phyloP scores from a whole-genome alignment of 2,797 vertebrate genomes.

The Smutsia temminckii region DNA sequence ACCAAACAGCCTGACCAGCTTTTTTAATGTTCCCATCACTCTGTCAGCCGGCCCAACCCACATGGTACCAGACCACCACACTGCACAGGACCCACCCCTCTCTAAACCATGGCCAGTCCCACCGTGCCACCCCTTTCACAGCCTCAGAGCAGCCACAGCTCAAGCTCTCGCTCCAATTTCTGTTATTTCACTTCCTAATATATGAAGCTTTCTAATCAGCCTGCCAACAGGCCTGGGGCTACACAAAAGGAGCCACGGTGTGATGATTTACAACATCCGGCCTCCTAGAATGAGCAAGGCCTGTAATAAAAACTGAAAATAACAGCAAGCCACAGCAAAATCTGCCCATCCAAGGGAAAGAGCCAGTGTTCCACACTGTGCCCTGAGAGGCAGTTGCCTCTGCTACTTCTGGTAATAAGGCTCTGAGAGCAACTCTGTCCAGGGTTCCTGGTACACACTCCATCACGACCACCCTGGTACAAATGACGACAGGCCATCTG shows the following conservation, averaged over 20 bases:
- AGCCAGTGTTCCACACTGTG: accelerated
- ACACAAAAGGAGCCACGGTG: not conserved
- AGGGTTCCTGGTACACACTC: not conserved
- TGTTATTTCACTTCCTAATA: not conserved
- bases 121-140: accelerated
- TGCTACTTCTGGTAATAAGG: not conserved
- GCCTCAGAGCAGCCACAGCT: not conserved
- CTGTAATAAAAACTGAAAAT: not conserved
- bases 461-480: not conserved
- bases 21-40: not conserved
- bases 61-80: too few relatives aligned
- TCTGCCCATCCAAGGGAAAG: not conserved
- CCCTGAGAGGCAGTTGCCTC: not conserved
- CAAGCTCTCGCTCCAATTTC: not conserved
- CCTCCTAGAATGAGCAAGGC: not conserved
- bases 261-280: slow-evolving; percentile 9
- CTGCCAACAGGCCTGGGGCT: slow-evolving; percentile 8
- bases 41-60: not conserved
- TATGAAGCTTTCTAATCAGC: not conserved
- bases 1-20: not conserved
- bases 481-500: not conserved
- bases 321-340: not conserved
- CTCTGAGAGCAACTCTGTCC: not conserved
- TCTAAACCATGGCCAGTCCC: too few relatives aligned
- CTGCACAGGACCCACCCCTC: not conserved